Evolutionary conservation across 2,888 invertebrate species (phyloP), one percentile per base, ranked within the genome.

Genomic region (Drosophila anceps): DNA sequence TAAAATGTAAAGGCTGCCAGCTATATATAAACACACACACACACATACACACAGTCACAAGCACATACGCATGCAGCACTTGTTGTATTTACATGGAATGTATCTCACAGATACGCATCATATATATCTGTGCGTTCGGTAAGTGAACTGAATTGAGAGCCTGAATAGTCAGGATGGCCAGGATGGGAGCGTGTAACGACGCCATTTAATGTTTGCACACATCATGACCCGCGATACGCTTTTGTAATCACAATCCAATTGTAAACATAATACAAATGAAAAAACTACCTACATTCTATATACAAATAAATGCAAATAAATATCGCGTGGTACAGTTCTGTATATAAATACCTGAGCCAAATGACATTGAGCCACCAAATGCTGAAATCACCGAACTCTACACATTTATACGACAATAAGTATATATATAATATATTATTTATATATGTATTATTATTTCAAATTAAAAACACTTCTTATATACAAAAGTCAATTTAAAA

Each of bases 201-300:
- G 90, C 89, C 84, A 88, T 90, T 90, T 88, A 84, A 88, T 91
- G 92, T 91, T 90, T 91, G 92, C 91, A 92, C 85, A 91, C 84
- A 84, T 92, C 92, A 92, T 82, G 91, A 80, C 61, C 65, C 73
- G 72, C 91, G 86, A 84, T 91, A 90, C 89, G 90, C 89, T 86
- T 84, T 88, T 86, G 86, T 87, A 91, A 91, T 91, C 91, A 90
- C 81, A 90, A 88, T 78, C 88, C 90, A 80, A 86, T 91, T 82
- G 86, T 79, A 85, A 83, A 88, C 83, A 79, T 74, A 66, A 77
- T 67, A 70, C 62, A 57, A 68, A 72, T 69, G 63, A 55, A 71
- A 60, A 62, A 54, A 33, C 48, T 13, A 24, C 9, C 33, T 15
- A 44, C 20, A 58, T 44, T 29, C 12, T 20, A 60, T 54, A 51